These are phyloP conservation scores for Drosophila trapezifrons DNA, from an alignment of 1,140 invertebrate genomes.

Conservation along the genomic window DNA sequence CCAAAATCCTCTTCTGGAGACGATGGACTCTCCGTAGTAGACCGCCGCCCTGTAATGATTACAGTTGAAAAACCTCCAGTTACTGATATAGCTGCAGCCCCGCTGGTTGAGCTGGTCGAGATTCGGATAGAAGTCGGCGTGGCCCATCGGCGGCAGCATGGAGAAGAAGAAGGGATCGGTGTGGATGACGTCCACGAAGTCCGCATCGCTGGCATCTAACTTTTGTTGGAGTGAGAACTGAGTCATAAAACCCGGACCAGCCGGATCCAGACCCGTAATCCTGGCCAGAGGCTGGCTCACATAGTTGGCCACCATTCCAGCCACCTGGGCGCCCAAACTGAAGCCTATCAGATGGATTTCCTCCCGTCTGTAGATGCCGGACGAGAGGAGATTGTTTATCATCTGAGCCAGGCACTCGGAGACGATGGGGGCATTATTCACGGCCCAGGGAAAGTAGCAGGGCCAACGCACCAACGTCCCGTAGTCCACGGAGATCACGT, in stretches of 20 bases:
- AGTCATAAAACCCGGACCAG: conserved; percentile 71
- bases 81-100: conserved; percentile 86
- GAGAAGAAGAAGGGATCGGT: conserved; percentile 88
- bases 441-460: conserved; percentile 85
- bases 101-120: conserved; percentile 89
- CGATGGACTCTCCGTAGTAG: conserved; percentile 87
- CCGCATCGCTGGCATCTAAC: conserved; percentile 86
- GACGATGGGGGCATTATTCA: conserved; percentile 85
- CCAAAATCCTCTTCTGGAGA: conserved; percentile 66
- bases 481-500: conserved; percentile 86
- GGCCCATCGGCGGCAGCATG: conserved; percentile 86
- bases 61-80: conserved; percentile 81
- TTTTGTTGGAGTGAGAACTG: conserved; percentile 32
- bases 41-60: conserved; percentile 85
- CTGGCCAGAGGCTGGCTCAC: conserved; percentile 54
- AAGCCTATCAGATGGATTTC: conserved; percentile 93
- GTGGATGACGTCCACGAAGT: conserved; percentile 92
- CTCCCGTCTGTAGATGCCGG: conserved; percentile 85
- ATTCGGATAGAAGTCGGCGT: conserved; percentile 93
- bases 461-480: conserved; percentile 83
- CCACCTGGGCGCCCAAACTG: conserved; percentile 94
- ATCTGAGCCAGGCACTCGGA: conserved; percentile 84
- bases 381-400: conserved; percentile 76
- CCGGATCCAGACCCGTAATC: conserved; percentile 82
- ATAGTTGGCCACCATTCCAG: conserved; percentile 89